A percentile compares a stretch with the other conserved stretches of the same genome.
phyloP scores from a whole-genome alignment of 2,797 vertebrate species.

The Protosalanx chinensis region DNA sequence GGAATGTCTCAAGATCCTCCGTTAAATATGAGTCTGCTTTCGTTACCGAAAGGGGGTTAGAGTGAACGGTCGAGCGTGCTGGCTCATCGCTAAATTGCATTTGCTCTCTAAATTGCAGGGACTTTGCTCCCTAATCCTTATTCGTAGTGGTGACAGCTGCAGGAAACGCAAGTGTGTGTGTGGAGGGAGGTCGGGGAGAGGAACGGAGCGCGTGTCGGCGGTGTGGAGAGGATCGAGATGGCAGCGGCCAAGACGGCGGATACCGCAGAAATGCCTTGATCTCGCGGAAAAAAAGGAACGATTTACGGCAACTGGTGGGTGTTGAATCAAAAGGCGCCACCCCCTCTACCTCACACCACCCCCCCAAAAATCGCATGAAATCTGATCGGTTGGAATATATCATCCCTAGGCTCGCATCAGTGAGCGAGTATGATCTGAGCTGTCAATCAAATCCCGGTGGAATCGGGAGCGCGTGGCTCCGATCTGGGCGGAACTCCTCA shows the following conservation, averaged over 20 bases:
- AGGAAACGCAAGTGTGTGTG: conserved; percentile 38
- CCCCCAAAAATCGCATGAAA: not conserved
- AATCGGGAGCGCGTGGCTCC: conserved; percentile 65
- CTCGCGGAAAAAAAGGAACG: conserved; percentile 29
- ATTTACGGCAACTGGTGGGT: conserved; percentile 57
- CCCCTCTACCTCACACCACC: no score
- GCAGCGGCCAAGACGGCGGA: conserved; percentile 65
- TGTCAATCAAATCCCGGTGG: conserved; percentile 66
- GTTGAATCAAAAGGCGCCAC: conserved; percentile 26
- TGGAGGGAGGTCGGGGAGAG: conserved; percentile 14
- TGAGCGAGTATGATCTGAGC: conserved; percentile 44
- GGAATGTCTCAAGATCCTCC: conserved; percentile 8
- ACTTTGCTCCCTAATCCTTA: conserved; percentile 49
- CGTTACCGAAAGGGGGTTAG: not conserved
- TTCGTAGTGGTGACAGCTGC: conserved; percentile 57
- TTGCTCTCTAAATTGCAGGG: conserved; percentile 40
- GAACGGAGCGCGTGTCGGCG: conserved; percentile 52
- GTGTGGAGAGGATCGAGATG: conserved; percentile 51
- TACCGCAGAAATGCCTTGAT: conserved; percentile 63
- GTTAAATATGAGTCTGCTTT: not conserved
- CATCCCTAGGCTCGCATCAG: conserved; percentile 19
- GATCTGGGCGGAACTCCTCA: conserved; percentile 70
- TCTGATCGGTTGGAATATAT: conserved; percentile 38
- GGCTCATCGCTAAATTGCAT: conserved; percentile 25
- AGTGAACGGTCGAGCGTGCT: not conserved